Evolutionary conservation across 64 coral and sea anemone species (phyloP).

Genomic region (Montipora sp.): DNA sequence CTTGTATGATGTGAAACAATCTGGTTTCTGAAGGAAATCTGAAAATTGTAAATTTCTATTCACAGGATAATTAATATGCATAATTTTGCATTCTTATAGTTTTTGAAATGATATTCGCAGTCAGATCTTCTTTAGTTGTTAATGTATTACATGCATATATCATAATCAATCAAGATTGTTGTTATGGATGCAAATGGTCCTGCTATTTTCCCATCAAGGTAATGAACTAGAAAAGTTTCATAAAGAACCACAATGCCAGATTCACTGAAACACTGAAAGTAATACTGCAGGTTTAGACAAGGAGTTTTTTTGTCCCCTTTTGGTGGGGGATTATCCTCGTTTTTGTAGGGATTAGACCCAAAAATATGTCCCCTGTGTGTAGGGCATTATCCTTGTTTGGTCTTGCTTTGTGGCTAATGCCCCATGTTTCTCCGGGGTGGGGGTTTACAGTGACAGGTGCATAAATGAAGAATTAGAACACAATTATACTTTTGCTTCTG

Average conservation of each 20-base stretch:
- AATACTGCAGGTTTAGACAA: neutral
- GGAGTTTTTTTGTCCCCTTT: neutral
- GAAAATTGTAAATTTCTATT: neutral
- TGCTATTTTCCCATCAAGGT: neutral
- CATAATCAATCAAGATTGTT: neutral
- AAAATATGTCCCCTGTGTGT: too few species aligned
- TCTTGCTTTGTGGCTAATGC: too few species aligned
- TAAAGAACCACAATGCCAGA: neutral
- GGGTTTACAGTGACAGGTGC: too few species aligned
- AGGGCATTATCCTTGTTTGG: too few species aligned
- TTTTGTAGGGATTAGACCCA: too few species aligned
- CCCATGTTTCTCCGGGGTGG: too few species aligned
- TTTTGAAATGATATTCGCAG: neutral
- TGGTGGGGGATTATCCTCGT: neutral
- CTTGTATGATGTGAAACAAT: neutral
- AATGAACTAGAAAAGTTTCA: neutral
- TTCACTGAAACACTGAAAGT: neutral
- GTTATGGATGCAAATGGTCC: neutral
- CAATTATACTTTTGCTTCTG: too few species aligned
- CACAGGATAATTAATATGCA: neutral
- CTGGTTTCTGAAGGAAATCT: neutral
- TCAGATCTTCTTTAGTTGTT: neutral
- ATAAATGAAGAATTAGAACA: too few species aligned
- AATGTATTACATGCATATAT: neutral
- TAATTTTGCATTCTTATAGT: neutral